A percentile compares a stretch with the other conserved stretches of the same genome.
Evolutionary conservation across 2,888 invertebrate genomes (phyloP).

Genomic region (Parnassius apollo): DNA sequence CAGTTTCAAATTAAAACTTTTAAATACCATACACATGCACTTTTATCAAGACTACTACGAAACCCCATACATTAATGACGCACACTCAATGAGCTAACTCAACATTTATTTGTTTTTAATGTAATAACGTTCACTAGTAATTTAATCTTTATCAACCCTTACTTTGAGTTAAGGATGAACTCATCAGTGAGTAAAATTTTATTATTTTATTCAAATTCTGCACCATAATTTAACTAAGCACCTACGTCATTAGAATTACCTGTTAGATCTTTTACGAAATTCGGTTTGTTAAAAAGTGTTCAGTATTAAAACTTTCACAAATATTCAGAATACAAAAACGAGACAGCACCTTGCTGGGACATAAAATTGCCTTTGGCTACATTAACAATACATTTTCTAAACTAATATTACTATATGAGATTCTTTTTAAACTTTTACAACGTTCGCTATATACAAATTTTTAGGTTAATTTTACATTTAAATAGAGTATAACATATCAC

Average conservation of each 20-base stretch:
- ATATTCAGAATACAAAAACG: conserved; percentile 50
- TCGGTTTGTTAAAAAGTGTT: conserved; percentile 50
- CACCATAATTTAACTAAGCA: conserved; percentile 19
- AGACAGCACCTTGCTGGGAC: conserved; percentile 72
- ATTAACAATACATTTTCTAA: conserved; percentile 39
- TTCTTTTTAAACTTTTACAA: conserved; percentile 47
- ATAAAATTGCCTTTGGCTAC: conserved; percentile 72
- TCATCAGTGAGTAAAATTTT: conserved; percentile 15
- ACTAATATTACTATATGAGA: conserved; percentile 43
- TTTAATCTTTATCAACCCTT: too few relatives aligned
- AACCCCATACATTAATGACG: too few relatives aligned
- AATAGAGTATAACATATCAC: conserved; percentile 39
- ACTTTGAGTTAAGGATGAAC: conserved; percentile 5
- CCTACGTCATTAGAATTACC: conserved; percentile 14
- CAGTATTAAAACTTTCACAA: conserved; percentile 63
- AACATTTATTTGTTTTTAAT: too few relatives aligned
- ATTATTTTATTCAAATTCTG: conserved; percentile 7
- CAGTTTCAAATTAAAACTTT: too few relatives aligned
- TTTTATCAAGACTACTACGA: too few relatives aligned
- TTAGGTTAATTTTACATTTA: conserved; percentile 42
- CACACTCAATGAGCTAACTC: too few relatives aligned
- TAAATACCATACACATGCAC: too few relatives aligned
- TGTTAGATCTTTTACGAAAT: conserved; percentile 35
- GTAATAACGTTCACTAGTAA: too few relatives aligned
- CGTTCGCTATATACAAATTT: conserved; percentile 46